Evolutionary conservation across 1,140 invertebrate species (phyloP).

Genomic region (Atta texana): DNA sequence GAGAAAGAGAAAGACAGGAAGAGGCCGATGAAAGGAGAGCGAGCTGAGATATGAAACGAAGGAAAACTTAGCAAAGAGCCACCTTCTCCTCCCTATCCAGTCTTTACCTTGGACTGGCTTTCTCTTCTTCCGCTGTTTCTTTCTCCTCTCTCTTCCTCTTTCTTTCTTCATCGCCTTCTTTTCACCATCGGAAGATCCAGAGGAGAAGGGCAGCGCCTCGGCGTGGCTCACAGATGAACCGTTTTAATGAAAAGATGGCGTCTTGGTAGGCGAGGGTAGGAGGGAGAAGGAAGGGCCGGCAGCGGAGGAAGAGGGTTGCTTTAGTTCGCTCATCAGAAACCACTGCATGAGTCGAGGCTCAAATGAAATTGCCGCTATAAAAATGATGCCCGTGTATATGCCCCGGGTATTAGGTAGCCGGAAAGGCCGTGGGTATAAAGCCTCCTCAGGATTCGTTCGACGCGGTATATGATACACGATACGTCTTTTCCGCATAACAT

Average conservation of each 20-base stretch:
- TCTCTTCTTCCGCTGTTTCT: slow-evolving; percentile 54
- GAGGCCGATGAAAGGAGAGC: slow-evolving; percentile 37
- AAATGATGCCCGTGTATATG: slow-evolving; percentile 84
- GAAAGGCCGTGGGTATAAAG: slow-evolving; percentile 61
- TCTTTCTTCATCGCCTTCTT: slow-evolving; percentile 34
- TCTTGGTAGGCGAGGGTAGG: slow-evolving; percentile 74
- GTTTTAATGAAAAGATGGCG: slow-evolving; percentile 85
- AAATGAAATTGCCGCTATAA: slow-evolving; percentile 86
- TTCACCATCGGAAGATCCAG: slow-evolving; percentile 52
- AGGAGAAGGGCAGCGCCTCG: slow-evolving; percentile 70
- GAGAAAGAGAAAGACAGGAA: slow-evolving; percentile 20
- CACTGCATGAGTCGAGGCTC: slow-evolving; percentile 84
- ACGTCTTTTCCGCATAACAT: slow-evolving; percentile 18
- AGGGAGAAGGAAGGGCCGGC: slow-evolving; percentile 46
- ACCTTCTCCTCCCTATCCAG: slow-evolving; percentile 33
- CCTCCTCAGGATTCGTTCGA: slow-evolving; percentile 63
- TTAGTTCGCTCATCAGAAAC: slow-evolving; percentile 84
- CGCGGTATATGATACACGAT: slow-evolving; percentile 29
- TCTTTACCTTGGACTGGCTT: slow-evolving; percentile 44
- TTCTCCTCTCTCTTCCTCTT: slow-evolving; percentile 31
- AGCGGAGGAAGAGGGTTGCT: slow-evolving; percentile 58
- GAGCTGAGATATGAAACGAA: slow-evolving; percentile 84
- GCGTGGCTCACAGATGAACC: slow-evolving; percentile 81
- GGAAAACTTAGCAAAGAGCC: slow-evolving; percentile 78
- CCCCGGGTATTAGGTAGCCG: slow-evolving; percentile 80